Evolutionary conservation across 92 coral and sea anemone genomes (phyloP), one percentile per base, ranked within the genome.

Genomic region (Muricea muricata): DNA sequence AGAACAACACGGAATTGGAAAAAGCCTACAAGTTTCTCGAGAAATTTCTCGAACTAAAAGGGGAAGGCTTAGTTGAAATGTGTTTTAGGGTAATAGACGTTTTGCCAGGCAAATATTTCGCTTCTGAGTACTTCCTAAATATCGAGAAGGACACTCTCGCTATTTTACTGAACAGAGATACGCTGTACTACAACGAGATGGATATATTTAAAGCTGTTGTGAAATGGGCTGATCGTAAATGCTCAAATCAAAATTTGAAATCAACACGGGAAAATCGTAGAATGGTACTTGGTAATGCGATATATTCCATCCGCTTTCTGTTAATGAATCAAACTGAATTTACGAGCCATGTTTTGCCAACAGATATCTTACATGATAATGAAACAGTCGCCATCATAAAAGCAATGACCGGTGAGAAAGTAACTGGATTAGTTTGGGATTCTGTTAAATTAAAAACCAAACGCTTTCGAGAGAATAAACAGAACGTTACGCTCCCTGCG

Each of bases 291-390:
- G 89, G 92, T 6, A 91, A 91, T 58, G 87, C 87, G 17, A 75
- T 91, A 73, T 88, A 91, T 37, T 75, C 69, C 60, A 71, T 91
- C 47, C 92, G 92, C 29, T 76, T 91, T 46, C 92, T 91, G 5
- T 37, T 9, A 4, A 37, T 37, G 9, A 37, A 37, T 9, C 5
- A 37, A 9, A 9, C 42, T 37, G 42, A 37, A 37, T 37, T 37
- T 4, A 4, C 5, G 42, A 37, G 4, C 9, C 4, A 37, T 4
- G 9, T 37, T 37, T 37, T 37, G 20, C 87, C 79, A 52, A 37
- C 4, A 37, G 9, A 4, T 37, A 37, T 4, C 9, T 37, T 37
- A 4, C 42, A 4, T 37, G 4, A 9, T 37, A 4, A 37, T 37
- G 60, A 6, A 2, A 52, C 20, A 18, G 20, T 13, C 24, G 60